Conservation (phyloP, 2,888 invertebrate genomes). For the Acleris cristana region DNA sequence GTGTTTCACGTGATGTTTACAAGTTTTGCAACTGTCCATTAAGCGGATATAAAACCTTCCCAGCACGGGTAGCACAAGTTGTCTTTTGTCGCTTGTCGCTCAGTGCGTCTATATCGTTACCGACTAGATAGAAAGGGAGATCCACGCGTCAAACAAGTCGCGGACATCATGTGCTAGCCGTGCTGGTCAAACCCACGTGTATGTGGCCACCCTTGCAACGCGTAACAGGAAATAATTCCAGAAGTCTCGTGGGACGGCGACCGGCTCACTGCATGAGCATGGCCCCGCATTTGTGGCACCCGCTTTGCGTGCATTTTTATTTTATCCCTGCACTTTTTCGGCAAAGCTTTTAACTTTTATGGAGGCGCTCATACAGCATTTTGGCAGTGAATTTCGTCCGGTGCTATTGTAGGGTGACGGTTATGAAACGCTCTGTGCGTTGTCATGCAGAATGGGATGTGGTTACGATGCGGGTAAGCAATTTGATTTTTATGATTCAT, state of each 20-base stretch:
- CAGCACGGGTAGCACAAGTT: too few relatives aligned
- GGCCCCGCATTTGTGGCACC: constrained; percentile 58
- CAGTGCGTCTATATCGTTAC: too few relatives aligned
- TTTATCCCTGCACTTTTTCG: constrained; percentile 67
- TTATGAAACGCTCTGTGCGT: constrained; percentile 38
- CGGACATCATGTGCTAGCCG: too few relatives aligned
- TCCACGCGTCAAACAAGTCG: too few relatives aligned
- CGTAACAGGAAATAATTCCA: constrained; percentile 62
- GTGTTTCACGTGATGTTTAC: too few relatives aligned
- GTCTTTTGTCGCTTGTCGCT: too few relatives aligned
- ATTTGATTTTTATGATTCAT: constrained; percentile 21
- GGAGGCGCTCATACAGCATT: constrained; percentile 67
- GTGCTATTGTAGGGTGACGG: constrained; percentile 45
- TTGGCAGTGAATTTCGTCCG: constrained; percentile 60
- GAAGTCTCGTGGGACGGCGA: constrained; percentile 70
- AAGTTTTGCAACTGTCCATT: too few relatives aligned
- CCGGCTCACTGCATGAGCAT: constrained; percentile 55
- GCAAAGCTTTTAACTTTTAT: constrained; percentile 80
- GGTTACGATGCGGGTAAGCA: constrained; percentile 27
- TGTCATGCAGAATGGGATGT: constrained; percentile 37
- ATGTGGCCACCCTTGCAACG: constrained; percentile 9
- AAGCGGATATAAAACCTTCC: too few relatives aligned
- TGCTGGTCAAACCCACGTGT: too few relatives aligned
- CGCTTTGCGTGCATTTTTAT: constrained; percentile 68
- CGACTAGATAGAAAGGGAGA: too few relatives aligned